Evolutionary conservation across 1,140 invertebrate species (phyloP).

Genomic region (Drosophila navojoa): DNA sequence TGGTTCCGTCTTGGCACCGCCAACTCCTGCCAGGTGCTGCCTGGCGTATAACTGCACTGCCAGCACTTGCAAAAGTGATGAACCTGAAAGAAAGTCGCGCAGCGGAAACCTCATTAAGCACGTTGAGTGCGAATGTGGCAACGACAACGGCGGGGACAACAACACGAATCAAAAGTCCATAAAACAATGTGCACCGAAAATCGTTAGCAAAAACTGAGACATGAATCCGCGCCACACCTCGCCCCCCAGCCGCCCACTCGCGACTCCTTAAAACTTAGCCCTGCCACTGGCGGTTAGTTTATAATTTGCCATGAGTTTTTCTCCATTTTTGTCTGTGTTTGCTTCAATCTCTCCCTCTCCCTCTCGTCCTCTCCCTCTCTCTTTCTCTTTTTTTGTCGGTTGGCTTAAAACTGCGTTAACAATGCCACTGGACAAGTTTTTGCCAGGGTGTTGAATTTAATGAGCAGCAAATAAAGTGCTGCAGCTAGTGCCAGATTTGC

Average conservation of each 20-base stretch:
- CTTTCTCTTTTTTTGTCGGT: constrained; percentile 26
- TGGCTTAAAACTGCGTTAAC: constrained; percentile 47
- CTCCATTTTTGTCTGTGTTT: constrained; percentile 2
- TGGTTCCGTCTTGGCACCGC: constrained; percentile 5
- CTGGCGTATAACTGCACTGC: constrained; percentile 58
- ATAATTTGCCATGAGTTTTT: constrained; percentile 48
- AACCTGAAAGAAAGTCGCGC: constrained; percentile 76
- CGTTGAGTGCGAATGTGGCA: constrained; percentile 70
- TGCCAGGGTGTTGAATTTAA: constrained; percentile 51
- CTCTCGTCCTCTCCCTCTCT: not conserved
- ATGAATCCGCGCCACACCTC: constrained; percentile 2
- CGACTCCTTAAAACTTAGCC: constrained; percentile 30
- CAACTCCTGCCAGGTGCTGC: constrained; percentile 33
- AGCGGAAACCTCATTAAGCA: constrained; percentile 81
- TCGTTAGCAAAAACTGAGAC: constrained; percentile 42
- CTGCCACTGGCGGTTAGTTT: constrained; percentile 44
- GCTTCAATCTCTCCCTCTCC: not conserved
- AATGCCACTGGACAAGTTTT: constrained; percentile 52
- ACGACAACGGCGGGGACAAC: constrained; percentile 47
- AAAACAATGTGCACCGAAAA: constrained; percentile 72
- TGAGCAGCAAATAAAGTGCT: constrained; percentile 49
- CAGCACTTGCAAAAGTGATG: constrained; percentile 78
- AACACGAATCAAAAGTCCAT: constrained; percentile 75
- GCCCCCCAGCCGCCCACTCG: not conserved
- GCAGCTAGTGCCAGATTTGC: constrained; percentile 23